Percentiles rank a stretch among this genome's conserved stretches.
Evolutionary conservation across 2,888 invertebrate species (phyloP).

Genomic region (Nomada fabriciana): DNA sequence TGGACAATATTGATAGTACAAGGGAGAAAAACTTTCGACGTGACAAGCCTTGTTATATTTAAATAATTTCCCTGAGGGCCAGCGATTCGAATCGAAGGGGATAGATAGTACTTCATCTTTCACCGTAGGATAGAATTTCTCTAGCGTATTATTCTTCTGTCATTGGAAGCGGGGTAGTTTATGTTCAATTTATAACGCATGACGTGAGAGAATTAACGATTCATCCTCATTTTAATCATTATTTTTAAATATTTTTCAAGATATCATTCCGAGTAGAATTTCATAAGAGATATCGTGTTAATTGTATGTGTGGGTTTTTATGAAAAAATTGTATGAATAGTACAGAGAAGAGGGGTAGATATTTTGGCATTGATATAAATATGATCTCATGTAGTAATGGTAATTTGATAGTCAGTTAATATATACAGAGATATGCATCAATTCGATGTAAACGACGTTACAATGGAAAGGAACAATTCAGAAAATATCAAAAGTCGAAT

Average conservation of each 20-base stretch:
- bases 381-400: too few relatives aligned
- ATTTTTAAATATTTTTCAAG: too few relatives aligned
- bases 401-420: conserved; percentile 26
- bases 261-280: too few relatives aligned
- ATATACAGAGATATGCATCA: not conserved
- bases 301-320: too few relatives aligned
- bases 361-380: too few relatives aligned
- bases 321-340: too few relatives aligned
- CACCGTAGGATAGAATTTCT: not conserved
- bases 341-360: too few relatives aligned
- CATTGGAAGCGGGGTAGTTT: not conserved
- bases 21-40: not conserved
- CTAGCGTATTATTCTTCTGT: conserved; percentile 10
- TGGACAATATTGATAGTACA: not conserved
- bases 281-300: too few relatives aligned
- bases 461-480: conserved; percentile 19
- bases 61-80: conserved; percentile 57
- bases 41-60: conserved; percentile 25
- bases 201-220: too few relatives aligned
- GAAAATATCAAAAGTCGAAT: conserved; percentile 7
- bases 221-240: not conserved
- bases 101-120: conserved; percentile 26
- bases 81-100: conserved; percentile 33
- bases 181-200: not conserved
- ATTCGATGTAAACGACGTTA: conserved; percentile 3